These are phyloP conservation scores for Geotrypetes seraphini DNA, from an alignment of 2,797 vertebrate species.

Conservation along the genomic window DNA sequence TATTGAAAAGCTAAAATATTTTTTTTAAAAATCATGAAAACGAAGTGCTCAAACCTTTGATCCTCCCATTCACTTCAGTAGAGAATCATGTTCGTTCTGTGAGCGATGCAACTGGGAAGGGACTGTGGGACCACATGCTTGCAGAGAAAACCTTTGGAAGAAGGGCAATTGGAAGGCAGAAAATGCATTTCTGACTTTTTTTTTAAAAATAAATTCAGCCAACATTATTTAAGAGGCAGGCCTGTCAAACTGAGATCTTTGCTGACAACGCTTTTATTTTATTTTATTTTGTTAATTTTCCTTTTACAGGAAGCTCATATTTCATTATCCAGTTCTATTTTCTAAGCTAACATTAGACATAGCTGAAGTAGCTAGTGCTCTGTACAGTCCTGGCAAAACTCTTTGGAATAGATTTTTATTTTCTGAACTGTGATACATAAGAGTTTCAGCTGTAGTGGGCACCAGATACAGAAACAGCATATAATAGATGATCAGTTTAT, in stretches of 20 bases:
- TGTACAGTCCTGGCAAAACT: conserved; percentile 16
- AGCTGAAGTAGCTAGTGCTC: conserved; percentile 10
- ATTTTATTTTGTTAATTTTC: conserved; percentile 14
- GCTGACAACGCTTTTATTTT: conserved; percentile 34
- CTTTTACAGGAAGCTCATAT: conserved; percentile 11
- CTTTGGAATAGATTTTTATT: not conserved
- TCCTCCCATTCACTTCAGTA: conserved; percentile 41
- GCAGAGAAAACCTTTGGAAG: conserved; percentile 38
- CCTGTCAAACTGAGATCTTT: conserved; percentile 51
- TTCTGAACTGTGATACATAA: conserved; percentile 2
- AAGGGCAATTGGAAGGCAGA: conserved; percentile 40
- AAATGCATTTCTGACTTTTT: too few relatives aligned
- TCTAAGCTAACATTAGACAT: too few relatives aligned
- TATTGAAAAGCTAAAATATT: too few relatives aligned
- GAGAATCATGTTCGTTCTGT: too few relatives aligned
- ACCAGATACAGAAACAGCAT: conserved; percentile 9
- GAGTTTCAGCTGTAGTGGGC: conserved; percentile 2
- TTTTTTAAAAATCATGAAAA: conserved; percentile 27
- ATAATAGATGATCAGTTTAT: not conserved
- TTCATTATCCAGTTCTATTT: too few relatives aligned
- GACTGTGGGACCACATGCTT: conserved; percentile 46
- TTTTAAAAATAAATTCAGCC: conserved; percentile 32
- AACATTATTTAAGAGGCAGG: conserved; percentile 28
- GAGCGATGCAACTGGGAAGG: too few relatives aligned
- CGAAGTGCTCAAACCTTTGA: conserved; percentile 50